These are phyloP conservation scores for Ranitomeya variabilis DNA, from an alignment of 2,113 vertebrate genomes.

Conservation along the genomic window DNA sequence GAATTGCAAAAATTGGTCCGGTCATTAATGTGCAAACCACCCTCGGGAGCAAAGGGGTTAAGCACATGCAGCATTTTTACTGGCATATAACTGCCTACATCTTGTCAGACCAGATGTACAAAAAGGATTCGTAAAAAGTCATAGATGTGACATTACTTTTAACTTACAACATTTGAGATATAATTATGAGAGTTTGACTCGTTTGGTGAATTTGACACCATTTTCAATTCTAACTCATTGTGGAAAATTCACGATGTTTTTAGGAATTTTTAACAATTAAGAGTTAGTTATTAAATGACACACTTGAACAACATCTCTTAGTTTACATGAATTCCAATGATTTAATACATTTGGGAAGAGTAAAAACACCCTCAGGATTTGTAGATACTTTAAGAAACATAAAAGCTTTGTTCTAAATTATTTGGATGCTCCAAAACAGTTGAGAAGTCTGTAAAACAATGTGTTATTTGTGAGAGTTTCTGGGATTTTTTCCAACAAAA, in stretches of 20 bases:
- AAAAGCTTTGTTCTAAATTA: background rate
- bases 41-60: too few species aligned
- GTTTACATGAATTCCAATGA: background rate
- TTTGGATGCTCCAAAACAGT: background rate
- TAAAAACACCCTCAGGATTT: background rate
- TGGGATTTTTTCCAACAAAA: slow-evolving; percentile 6
- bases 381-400: background rate
- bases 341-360: slow-evolving; percentile 7
- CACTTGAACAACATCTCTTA: background rate
- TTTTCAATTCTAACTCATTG: background rate
- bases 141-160: too few species aligned
- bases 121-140: too few species aligned
- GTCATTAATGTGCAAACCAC: too few species aligned
- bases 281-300: background rate
- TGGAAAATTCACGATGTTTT: background rate
- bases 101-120: too few species aligned
- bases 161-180: too few species aligned
- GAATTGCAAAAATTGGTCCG: too few species aligned
- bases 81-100: too few species aligned
- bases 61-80: too few species aligned
- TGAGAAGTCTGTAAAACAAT: slow-evolving; percentile 16
- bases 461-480: background rate
- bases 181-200: too few species aligned
- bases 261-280: background rate
- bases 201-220: background rate